Conservation (phyloP, 2,888 invertebrate species). For the Eristalinus aeneus region DNA sequence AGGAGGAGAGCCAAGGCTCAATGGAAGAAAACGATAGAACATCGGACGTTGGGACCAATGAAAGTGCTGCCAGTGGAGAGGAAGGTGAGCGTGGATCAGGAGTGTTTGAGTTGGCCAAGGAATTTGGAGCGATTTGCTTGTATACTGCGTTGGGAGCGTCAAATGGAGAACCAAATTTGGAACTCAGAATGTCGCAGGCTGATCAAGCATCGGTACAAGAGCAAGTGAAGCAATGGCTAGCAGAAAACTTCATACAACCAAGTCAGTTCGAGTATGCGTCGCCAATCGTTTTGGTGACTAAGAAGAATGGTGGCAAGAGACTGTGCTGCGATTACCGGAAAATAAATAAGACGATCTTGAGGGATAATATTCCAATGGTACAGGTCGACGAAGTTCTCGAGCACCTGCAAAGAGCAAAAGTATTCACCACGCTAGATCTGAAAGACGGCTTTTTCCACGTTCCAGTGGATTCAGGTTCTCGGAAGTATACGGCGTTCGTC, state of each 20-base stretch:
- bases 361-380: slow-evolving; percentile 68
- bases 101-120: slow-evolving; percentile 53
- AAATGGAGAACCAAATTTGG: too few species aligned
- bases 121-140: too few species aligned
- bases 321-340: slow-evolving; percentile 14
- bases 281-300: too few species aligned
- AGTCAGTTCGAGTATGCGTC: too few species aligned
- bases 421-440: slow-evolving; percentile 72
- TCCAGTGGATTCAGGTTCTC: slow-evolving; percentile 66
- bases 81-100: slow-evolving; percentile 1
- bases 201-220: too few species aligned
- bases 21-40: too few species aligned
- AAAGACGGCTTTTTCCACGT: slow-evolving; percentile 72
- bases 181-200: not conserved
- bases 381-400: slow-evolving; percentile 66
- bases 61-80: not conserved
- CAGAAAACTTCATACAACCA: too few species aligned
- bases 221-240: too few species aligned
- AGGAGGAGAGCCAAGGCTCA: too few species aligned
- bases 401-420: slow-evolving; percentile 57
- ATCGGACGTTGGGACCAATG: not conserved
- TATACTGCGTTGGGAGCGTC: too few species aligned
- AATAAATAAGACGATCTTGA: slow-evolving; percentile 66
- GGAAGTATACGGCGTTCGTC: too few species aligned
- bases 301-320: too few species aligned